Base-by-base conservation (phyloP, 2,888 invertebrate species). In the Drosophila multiciliata region DNA sequence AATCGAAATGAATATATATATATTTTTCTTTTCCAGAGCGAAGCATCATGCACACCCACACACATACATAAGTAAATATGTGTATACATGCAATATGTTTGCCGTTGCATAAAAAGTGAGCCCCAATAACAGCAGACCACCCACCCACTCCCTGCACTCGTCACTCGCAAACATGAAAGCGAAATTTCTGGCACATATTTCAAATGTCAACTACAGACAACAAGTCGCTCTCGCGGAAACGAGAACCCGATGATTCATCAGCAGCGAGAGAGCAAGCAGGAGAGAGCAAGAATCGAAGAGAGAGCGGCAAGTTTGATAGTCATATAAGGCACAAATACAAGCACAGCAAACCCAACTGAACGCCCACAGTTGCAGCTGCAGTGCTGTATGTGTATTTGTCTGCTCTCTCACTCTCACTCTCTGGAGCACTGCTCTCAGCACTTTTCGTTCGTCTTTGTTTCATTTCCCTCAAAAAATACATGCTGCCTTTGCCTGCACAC, bases 171-270 rank as follows among this genome's bases (percentile, higher is more conserved):
- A 86, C 77, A 83, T 86, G 91, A 89, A 89, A 89, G 89, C 82
- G 89, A 89, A 89, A 89, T 89, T 90, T 90, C 89, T 90, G 87
- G 87, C 89, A 89, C 80, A 83, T 80, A 78, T 89, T 90, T 83
- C 65, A 69, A 75, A 67, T 74, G 73, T 62, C 66, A 75, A 80
- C 66, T 75, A 81, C 78, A 89, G 89, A 86, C 90, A 88, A 80
- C 69, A 61, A 71, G 85, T 86, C 87, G 75, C 90, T 83, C 29
- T 61, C 49, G 52, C 38, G 38, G 53, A 8, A 12, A 20, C 26
- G 45, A 8, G 45, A 45, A n/a, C 36, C 9, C 57, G 78, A 79
- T 87, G 87, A 87, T 72, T 87, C 87, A 87, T 82, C 54, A 54
- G 1, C n/a, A 55, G 6, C 6, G 29, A n/a, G n/a, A 61, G 48